Evolutionary conservation across 2,113 vertebrate genomes (phyloP).

Genomic region (Glareola pratincola): DNA sequence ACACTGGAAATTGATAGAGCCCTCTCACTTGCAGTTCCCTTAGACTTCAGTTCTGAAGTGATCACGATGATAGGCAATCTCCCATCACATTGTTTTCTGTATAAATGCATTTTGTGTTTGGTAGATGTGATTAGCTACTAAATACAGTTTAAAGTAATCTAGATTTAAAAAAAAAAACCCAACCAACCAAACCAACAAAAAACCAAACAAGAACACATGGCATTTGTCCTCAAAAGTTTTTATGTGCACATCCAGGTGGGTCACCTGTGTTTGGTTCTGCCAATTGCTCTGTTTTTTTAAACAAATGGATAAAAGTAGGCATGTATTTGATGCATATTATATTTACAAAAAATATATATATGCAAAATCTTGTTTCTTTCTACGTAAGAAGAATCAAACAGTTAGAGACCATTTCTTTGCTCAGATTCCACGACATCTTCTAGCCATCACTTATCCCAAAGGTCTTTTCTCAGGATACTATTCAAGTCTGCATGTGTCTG

Average conservation of each 20-base stretch:
- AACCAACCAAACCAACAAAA: not conserved
- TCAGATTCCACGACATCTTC: not conserved
- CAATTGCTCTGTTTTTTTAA: not conserved
- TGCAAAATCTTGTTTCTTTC: not conserved
- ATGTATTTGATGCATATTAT: not conserved
- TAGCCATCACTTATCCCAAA: not conserved
- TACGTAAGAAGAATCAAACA: not conserved
- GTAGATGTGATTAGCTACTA: not conserved
- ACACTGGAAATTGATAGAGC: not conserved
- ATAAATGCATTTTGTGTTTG: not conserved
- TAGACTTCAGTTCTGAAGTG: not conserved
- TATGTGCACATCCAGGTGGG: not conserved
- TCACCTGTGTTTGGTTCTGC: not conserved
- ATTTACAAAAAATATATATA: not conserved
- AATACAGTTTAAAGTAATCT: not conserved
- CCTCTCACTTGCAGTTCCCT: not conserved
- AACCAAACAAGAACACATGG: accelerated
- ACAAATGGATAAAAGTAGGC: not conserved
- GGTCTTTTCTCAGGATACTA: not conserved
- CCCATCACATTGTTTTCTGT: not conserved
- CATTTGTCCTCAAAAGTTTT: not conserved
- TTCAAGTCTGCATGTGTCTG: not conserved
- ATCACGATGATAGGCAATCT: not conserved
- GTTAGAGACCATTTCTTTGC: not conserved
- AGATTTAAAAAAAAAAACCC: not conserved